phyloP scores from a whole-genome alignment of 1,140 invertebrate species.

The Spodoptera litura region DNA sequence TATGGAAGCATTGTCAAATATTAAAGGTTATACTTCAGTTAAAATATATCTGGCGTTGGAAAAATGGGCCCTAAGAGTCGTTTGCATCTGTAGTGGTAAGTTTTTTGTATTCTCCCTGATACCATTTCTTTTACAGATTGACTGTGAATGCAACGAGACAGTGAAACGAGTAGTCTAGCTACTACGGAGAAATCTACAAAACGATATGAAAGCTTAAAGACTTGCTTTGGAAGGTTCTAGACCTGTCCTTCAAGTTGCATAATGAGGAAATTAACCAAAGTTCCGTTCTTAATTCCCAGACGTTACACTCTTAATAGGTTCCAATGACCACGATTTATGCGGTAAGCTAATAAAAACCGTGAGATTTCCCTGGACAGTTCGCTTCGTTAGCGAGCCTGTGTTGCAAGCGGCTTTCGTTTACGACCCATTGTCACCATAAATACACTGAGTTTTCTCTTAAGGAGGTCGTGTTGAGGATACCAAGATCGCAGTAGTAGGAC shows the following conservation, averaged over 20 bases:
- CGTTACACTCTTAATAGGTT: constrained; percentile 42
- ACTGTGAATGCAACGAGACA: too few relatives aligned
- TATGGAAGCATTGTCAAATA: too few relatives aligned
- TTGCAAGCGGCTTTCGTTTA: constrained; percentile 53
- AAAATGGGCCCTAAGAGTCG: too few relatives aligned
- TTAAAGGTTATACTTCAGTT: too few relatives aligned
- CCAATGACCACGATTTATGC: constrained; percentile 53
- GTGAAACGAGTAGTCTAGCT: too few relatives aligned
- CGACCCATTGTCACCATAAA: constrained; percentile 51
- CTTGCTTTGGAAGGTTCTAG: too few relatives aligned
- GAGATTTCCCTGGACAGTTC: constrained; percentile 56
- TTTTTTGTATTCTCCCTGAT: too few relatives aligned
- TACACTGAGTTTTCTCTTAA: constrained; percentile 45
- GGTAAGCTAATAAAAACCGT: constrained; percentile 52
- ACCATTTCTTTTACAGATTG: too few relatives aligned
- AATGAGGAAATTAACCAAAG: background rate
- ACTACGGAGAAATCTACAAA: too few relatives aligned
- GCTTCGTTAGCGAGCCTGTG: constrained; percentile 48
- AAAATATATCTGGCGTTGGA: too few relatives aligned
- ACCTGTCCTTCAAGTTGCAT: background rate
- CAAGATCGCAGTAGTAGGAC: constrained; percentile 20
- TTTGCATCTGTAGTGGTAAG: too few relatives aligned
- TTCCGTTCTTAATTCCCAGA: constrained; percentile 40
- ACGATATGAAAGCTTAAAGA: too few relatives aligned
- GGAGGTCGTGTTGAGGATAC: constrained; percentile 14